Base-by-base conservation (phyloP, 2,797 vertebrate species). In the Hipposideros larvatus region DNA sequence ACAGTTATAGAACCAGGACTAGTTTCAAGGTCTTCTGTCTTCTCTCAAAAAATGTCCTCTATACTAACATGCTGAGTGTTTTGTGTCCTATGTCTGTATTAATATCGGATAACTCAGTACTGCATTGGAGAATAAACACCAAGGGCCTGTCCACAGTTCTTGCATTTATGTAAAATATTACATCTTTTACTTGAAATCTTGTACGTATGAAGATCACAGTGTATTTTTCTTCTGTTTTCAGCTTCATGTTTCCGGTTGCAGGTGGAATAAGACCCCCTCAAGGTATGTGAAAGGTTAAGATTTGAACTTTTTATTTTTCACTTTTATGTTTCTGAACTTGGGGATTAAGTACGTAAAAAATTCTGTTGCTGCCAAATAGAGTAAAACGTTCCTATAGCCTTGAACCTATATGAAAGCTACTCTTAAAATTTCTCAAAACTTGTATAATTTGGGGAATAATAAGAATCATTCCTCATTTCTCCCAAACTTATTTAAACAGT, bases 231-330 rank as follows among this genome's bases (percentile, higher is more conserved):
- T 94, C 68, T 96, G 13, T 97, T 98, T 90, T 48, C 98, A 99
- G 99, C 98, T 99, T 99, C 97, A 99, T 99, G 98, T 99, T 99
- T 99, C 99, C 99, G 55, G 99, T 99, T 0, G 98, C 99, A 96
- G 99, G 99, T 46, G 99, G 99, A 95, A 98, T 99, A 93, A 99
- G 99, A 94, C 99, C 99, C 28, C 99, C 99, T 92, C 99, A 99
- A 99, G 99, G 99, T 99, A 98, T 63, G 99, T 98, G 71, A 88
- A 86, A 1, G 21, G 41, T 82, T 68, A 80, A 16, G 0, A 86
- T 92, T 53, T 87, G 46, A 93, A 86, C 48, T 55, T 78, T 77
- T 61, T n/a, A 15, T 0, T 65, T 94, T n/a, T 77, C 66, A n/a
- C 11, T 90, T 7, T 89, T 92, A 75, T 71, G 28, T 96, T 91